A percentile compares a stretch with the other conserved stretches of the same genome.
Conservation (phyloP, 2,797 vertebrate species). For the Chaetophractus vellerosus region DNA sequence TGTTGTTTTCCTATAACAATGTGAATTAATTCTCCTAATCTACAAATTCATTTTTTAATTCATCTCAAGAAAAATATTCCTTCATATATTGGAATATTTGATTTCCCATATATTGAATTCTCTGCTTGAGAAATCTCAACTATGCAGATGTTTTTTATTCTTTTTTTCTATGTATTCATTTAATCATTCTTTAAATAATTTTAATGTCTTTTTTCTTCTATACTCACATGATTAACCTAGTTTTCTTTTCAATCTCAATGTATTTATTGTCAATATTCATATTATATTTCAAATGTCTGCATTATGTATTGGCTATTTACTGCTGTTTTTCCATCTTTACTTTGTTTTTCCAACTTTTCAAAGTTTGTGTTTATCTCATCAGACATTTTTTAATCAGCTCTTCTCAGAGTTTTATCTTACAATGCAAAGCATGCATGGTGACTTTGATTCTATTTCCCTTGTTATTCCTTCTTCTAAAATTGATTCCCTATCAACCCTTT, state of each 20-base stretch:
- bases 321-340: not conserved
- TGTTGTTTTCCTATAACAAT: not conserved
- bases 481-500: not conserved
- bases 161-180: not conserved
- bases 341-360: not conserved
- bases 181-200: not conserved
- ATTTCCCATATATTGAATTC: not conserved
- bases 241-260: not conserved
- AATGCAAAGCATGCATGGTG: not conserved
- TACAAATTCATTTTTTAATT: not conserved
- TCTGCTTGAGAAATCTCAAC: not conserved
- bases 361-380: not conserved
- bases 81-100: not conserved
- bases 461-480: not conserved
- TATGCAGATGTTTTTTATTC: not conserved
- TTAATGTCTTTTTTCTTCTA: not conserved
- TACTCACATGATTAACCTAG: not conserved
- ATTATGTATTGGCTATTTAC: not conserved
- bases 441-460: not conserved
- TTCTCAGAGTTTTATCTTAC: not conserved
- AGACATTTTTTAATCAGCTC: not conserved
- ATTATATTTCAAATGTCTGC: not conserved
- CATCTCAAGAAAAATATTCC: not conserved
- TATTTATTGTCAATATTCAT: not conserved
- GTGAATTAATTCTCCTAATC: not conserved